Percentiles rank a stretch among this genome's conserved stretches.
These are phyloP conservation scores for Polyommatus icarus DNA, from an alignment of 2,888 invertebrate species.

Conservation along the genomic window DNA sequence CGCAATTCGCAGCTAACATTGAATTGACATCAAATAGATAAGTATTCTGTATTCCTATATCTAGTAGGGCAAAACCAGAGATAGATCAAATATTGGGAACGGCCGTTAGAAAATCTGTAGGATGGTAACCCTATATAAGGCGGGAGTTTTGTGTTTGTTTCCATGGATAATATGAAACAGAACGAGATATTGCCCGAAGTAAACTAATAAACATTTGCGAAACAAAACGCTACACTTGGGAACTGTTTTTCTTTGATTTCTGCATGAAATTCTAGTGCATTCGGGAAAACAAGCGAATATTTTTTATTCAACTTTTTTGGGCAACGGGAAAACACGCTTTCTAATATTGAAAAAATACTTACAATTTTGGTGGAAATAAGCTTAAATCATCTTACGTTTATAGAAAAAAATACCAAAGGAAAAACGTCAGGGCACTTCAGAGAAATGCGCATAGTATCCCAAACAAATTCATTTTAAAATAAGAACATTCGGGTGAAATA, in stretches of 20 bases:
- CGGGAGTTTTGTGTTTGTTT: conserved; percentile 24
- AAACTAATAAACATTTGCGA: conserved; percentile 26
- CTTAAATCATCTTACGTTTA: not conserved
- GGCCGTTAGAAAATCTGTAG: not conserved
- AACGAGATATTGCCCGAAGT: conserved; percentile 24
- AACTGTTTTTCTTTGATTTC: conserved; percentile 20
- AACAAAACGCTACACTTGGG: conserved; percentile 8
- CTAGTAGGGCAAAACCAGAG: too few relatives aligned
- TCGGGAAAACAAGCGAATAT: conserved; percentile 1
- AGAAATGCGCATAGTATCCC: not conserved
- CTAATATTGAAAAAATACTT: not conserved
- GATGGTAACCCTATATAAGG: conserved; percentile 1
- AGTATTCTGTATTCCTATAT: too few relatives aligned
- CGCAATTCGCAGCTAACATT: too few relatives aligned
- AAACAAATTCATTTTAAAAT: conserved; percentile 8
- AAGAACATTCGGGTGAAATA: not conserved
- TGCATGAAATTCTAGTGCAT: not conserved
- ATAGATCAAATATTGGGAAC: too few relatives aligned
- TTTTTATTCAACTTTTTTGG: not conserved
- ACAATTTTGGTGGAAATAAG: not conserved
- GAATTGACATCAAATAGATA: too few relatives aligned
- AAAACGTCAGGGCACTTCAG: not conserved
- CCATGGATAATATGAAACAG: conserved; percentile 20
- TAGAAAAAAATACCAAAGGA: not conserved
- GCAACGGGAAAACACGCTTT: not conserved